These are phyloP conservation scores for Hippocampus abdominalis DNA, from an alignment of 2,113 vertebrate genomes.

Conservation along the genomic window DNA sequence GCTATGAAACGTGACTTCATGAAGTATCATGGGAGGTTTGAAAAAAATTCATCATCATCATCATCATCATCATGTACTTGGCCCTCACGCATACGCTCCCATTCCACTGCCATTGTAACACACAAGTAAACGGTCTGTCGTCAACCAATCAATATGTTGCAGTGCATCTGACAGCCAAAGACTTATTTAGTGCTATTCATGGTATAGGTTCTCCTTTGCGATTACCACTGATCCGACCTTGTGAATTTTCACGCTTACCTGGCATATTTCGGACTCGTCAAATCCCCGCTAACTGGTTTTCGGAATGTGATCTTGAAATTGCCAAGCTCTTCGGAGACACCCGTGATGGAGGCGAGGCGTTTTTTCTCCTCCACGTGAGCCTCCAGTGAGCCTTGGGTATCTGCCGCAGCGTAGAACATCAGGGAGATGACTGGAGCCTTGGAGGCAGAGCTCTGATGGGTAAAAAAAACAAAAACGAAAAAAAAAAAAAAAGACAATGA, in stretches of 20 bases:
- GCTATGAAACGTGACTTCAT: not conserved
- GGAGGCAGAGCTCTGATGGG: conserved; percentile 54
- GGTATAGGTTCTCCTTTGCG: conserved; percentile 2
- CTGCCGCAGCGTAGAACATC: conserved; percentile 90
- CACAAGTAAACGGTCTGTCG: not conserved
- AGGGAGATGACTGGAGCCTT: conserved; percentile 81
- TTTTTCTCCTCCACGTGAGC: conserved; percentile 73
- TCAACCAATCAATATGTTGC: not conserved
- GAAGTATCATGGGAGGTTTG: not conserved
- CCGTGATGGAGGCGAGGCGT: conserved; percentile 76
- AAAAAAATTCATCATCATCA: not conserved
- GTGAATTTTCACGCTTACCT: conserved; percentile 70
- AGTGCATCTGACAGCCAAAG: not conserved
- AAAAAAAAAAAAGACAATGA: not conserved
- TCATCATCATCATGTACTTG: not conserved
- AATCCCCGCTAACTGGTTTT: conserved; percentile 69
- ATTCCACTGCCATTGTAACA: not conserved
- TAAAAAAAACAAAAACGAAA: conserved; percentile 10
- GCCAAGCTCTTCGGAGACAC: conserved; percentile 82
- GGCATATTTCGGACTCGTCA: conserved; percentile 71
- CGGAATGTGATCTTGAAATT: conserved; percentile 84
- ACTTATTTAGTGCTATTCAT: not conserved
- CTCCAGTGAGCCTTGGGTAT: conserved; percentile 79
- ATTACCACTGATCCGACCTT: not conserved
- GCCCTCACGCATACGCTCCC: not conserved